These are phyloP conservation scores for Vicugna pacos DNA, from an alignment of 2,113 vertebrate genomes.

Conservation along the genomic window DNA sequence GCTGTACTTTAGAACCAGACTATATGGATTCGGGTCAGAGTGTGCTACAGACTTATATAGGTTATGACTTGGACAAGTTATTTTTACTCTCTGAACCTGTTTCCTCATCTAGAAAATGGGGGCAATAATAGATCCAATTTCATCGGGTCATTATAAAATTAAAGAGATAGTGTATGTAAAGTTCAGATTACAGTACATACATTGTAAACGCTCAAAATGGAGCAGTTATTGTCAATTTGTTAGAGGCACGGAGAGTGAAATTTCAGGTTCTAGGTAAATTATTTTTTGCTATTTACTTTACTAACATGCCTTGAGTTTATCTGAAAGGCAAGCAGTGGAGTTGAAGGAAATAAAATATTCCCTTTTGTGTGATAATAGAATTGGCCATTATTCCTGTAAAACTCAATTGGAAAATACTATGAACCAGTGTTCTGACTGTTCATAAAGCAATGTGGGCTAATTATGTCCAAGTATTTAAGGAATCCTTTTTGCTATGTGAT, in stretches of 20 bases:
- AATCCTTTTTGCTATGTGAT: neutral
- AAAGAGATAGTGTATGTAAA: neutral
- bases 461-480: neutral
- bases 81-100: neutral
- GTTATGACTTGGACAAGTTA: neutral
- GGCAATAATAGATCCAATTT: neutral
- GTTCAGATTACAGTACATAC: neutral
- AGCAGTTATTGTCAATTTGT: neutral
- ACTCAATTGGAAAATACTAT: neutral
- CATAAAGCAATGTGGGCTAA: neutral
- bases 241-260: neutral
- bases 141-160: neutral
- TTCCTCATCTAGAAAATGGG: neutral
- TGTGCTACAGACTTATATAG: neutral
- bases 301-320: neutral
- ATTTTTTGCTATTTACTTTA: neutral
- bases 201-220: neutral
- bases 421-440: neutral
- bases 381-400: constrained; percentile 4
- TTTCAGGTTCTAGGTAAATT: neutral
- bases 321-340: neutral
- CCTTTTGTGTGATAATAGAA: neutral
- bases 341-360: constrained; percentile 47
- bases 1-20: neutral
- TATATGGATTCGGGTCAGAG: neutral